Conservation (phyloP, 2,888 invertebrate genomes). For the Automeris io region DNA sequence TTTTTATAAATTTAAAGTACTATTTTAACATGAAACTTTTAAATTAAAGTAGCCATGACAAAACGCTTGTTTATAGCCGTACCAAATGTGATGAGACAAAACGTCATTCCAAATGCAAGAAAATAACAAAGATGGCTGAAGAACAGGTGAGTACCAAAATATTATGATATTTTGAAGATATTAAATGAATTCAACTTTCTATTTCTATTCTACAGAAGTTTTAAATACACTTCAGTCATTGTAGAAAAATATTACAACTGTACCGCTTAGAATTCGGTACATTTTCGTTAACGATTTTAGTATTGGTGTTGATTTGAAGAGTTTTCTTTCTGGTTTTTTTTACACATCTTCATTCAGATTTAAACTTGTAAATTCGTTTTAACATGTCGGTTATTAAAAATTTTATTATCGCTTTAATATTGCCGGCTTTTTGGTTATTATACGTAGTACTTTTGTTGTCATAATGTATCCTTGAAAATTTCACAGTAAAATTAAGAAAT, state of each 20-base stretch:
- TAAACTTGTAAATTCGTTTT: too few relatives aligned
- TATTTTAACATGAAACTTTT: not conserved
- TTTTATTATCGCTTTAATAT: slow-evolving; percentile 16
- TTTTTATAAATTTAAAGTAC: not conserved
- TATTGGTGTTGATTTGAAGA: slow-evolving; percentile 9
- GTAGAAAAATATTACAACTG: not conserved
- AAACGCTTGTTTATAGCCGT: not conserved
- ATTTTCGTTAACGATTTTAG: slow-evolving; percentile 6
- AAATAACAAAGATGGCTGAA: slow-evolving; percentile 85
- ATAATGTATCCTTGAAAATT: slow-evolving; percentile 43
- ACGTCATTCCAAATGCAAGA: slow-evolving; percentile 67
- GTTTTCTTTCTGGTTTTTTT: slow-evolving; percentile 9
- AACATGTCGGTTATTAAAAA: too few relatives aligned
- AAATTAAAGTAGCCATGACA: not conserved
- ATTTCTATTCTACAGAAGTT: slow-evolving; percentile 6
- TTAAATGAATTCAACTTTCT: slow-evolving; percentile 47
- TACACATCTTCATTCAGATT: not conserved
- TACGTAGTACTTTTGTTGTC: slow-evolving; percentile 38
- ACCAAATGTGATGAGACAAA: slow-evolving; percentile 29
- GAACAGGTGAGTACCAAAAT: slow-evolving; percentile 83
- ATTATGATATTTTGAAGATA: slow-evolving; percentile 47
- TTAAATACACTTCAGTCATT: slow-evolving; percentile 2
- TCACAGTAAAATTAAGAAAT: slow-evolving; percentile 13
- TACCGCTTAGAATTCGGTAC: slow-evolving; percentile 1
- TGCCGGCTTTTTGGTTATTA: slow-evolving; percentile 65